Evolutionary conservation across 2,113 vertebrate genomes (phyloP), one percentile per base, ranked within the genome.

Genomic region (Acrocephalus kingi): DNA sequence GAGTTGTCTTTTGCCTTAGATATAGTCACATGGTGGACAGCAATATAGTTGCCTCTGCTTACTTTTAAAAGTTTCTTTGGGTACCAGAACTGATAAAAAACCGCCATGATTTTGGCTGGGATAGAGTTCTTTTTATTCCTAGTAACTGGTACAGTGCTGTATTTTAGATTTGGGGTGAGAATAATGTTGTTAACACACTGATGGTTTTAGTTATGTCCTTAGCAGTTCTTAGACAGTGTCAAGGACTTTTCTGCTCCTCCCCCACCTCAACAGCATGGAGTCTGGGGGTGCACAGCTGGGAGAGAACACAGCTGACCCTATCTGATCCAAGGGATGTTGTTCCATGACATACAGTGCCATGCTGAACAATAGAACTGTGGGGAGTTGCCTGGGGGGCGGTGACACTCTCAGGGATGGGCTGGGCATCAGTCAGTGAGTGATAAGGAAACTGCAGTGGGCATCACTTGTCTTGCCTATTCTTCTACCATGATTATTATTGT

Each of bases 341-440:
- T 54, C 61, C 46, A n/a, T 25, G 28, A 20, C 28, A 39, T 8
- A 8, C 24, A 35, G 22, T 9, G 2, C 17, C n/a, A 15, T 54
- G 11, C 4, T n/a, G 62, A 75, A 12, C 15, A 46, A n/a, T 5
- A 25, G n/a, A 75, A n/a, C n/a, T 39, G 54, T 24, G 9, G 41
- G n/a, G 14, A 48, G 5, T 14, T 48, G n/a, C 20, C 46, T 15
- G 21, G 13, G 37, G 55, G 3, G 3, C 4, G 1, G 28, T 61
- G 62, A 19, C 23, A 37, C 0, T 0, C 28, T 30, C 14, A 20
- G 33, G n/a, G 54, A 30, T 28, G 23, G 46, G 39, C 55, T 68
- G 48, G 39, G 5, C n/a, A 55, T 75, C n/a, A 10, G 24, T 45
- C 18, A 74, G 33, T 45, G 52, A 23, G 37, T 20, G 33, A 9